Percentiles rank a stretch among this genome's conserved stretches.
Evolutionary conservation across 2,113 vertebrate species (phyloP).

Genomic region (Tachysurus fulvidraco): DNA sequence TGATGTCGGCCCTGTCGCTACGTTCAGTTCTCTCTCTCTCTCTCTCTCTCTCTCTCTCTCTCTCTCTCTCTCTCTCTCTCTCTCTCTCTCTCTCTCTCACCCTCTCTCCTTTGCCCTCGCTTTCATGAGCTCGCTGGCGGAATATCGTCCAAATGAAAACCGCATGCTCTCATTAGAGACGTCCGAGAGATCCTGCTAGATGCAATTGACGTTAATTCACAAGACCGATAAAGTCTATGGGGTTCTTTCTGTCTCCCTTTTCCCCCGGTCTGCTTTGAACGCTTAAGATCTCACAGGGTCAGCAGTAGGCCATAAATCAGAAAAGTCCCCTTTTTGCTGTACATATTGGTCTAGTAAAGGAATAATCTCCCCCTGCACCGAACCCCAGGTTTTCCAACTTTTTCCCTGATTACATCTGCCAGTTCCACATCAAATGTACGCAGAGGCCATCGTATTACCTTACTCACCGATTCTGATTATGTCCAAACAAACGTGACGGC

Average conservation of each 20-base stretch:
- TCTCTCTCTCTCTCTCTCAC: conserved; percentile 20
- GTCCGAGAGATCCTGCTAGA: conserved; percentile 58
- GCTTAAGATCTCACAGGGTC: conserved; percentile 71
- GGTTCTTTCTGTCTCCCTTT: conserved; percentile 60
- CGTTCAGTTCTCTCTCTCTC: conserved; percentile 15
- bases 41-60: conserved; percentile 14
- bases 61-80: background rate
- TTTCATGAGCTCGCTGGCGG: conserved; percentile 52
- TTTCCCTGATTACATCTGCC: conserved; percentile 51
- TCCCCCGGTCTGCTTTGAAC: conserved; percentile 63
- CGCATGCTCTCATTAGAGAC: conserved; percentile 66
- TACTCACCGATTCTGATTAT: conserved; percentile 51
- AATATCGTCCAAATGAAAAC: conserved; percentile 67
- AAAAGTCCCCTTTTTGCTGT: conserved; percentile 56
- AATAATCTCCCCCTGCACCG: conserved; percentile 21
- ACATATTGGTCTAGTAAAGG: conserved; percentile 22
- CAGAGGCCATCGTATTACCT: conserved; percentile 38
- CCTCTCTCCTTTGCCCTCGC: conserved; percentile 36
- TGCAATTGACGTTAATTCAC: conserved; percentile 69
- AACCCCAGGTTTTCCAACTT: conserved; percentile 19
- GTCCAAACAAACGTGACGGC: conserved; percentile 51
- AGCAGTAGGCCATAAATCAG: conserved; percentile 65
- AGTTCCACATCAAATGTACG: conserved; percentile 40
- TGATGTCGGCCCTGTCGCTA: conserved; percentile 27
- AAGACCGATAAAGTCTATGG: conserved; percentile 60